Evolutionary conservation across 1,140 invertebrate species (phyloP).

Genomic region (Achatina immaculata): DNA sequence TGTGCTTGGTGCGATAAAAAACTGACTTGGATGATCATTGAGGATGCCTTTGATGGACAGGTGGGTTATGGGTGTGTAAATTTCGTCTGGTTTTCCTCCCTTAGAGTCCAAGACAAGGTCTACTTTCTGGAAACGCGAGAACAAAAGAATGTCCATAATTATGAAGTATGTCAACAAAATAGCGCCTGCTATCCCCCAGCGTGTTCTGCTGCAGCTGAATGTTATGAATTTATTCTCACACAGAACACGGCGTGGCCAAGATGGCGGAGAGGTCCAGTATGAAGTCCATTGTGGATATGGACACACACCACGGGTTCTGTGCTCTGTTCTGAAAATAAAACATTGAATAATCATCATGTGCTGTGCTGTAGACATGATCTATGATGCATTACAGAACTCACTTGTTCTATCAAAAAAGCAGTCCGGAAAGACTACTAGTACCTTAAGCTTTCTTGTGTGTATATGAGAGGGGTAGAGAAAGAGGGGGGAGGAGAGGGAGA

Average conservation of each 20-base stretch:
- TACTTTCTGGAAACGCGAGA: constrained; percentile 39
- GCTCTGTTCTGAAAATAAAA: not conserved
- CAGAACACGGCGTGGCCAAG: constrained; percentile 20
- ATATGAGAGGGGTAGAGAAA: not conserved
- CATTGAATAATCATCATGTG: too few species aligned
- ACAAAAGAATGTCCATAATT: constrained; percentile 62
- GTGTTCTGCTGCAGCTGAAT: constrained; percentile 17
- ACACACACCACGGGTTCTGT: not conserved
- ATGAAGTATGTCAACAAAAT: constrained; percentile 55
- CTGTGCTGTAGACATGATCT: too few species aligned
- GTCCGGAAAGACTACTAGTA: too few species aligned
- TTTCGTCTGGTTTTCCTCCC: constrained; percentile 29
- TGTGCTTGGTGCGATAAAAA: constrained; percentile 57
- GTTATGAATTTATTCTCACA: constrained; percentile 31
- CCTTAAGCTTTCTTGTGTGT: too few species aligned
- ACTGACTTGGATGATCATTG: constrained; percentile 61
- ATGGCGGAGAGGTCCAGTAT: constrained; percentile 31
- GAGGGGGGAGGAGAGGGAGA: not conserved
- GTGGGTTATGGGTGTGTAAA: constrained; percentile 57
- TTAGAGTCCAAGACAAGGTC: constrained; percentile 47
- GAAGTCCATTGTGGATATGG: constrained; percentile 19
- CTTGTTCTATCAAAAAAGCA: too few species aligned
- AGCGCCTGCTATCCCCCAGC: constrained; percentile 32
- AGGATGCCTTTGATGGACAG: constrained; percentile 62
- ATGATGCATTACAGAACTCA: too few species aligned